phyloP scores from a whole-genome alignment of 2,797 vertebrate genomes.

The Anomalospiza imberbis region DNA sequence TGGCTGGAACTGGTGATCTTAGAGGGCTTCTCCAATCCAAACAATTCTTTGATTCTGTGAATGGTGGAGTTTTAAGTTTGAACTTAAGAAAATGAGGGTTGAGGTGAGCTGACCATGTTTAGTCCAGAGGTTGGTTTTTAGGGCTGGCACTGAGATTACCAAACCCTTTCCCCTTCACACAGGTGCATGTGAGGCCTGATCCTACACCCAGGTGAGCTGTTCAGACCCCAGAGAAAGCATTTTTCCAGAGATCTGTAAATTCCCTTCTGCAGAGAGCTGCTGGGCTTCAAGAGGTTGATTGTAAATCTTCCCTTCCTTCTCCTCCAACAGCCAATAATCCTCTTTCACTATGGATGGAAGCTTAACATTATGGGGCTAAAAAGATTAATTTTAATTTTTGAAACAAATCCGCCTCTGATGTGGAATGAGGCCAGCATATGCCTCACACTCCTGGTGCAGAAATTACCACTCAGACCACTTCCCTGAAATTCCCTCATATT shows the following conservation, averaged over 20 bases:
- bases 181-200: not conserved
- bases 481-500: not conserved
- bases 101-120: not conserved
- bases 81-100: too few relatives aligned
- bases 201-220: not conserved
- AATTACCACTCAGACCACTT: not conserved
- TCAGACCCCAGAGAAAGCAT: not conserved
- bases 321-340: not conserved
- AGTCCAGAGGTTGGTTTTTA: not conserved
- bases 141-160: not conserved
- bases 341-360: not conserved
- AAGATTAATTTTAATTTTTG: not conserved
- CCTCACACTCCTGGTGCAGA: not conserved
- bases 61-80: not conserved
- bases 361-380: not conserved
- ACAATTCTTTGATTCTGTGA: not conserved
- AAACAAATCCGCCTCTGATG: not conserved
- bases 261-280: not conserved
- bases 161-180: not conserved
- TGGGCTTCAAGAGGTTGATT: not conserved
- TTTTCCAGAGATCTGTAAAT: not conserved
- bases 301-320: not conserved
- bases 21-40: not conserved
- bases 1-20: not conserved
- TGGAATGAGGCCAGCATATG: not conserved